Evolutionary conservation across 1,140 invertebrate genomes (phyloP).

Genomic region (Meloidogyne floridensis): DNA sequence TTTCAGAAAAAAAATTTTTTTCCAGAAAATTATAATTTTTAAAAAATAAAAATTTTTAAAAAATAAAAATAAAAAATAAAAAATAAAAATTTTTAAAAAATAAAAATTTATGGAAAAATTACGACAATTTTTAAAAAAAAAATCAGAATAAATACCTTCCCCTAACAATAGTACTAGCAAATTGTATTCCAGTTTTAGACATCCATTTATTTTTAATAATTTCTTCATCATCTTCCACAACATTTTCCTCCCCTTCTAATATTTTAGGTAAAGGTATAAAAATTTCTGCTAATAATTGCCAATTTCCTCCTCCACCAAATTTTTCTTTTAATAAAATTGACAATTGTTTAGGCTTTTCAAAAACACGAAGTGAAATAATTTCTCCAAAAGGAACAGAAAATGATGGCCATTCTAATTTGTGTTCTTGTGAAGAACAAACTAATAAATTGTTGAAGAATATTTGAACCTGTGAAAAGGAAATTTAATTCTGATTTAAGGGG

Average conservation of each 20-base stretch:
- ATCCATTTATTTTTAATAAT: constrained; percentile 17
- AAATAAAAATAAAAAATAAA: too few species aligned
- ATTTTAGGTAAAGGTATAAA: constrained; percentile 37
- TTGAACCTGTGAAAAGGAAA: constrained; percentile 35
- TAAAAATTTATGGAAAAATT: not conserved
- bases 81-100: not conserved
- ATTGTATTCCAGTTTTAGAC: constrained; percentile 30
- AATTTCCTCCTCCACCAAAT: constrained; percentile 25
- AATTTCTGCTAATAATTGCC: constrained; percentile 33
- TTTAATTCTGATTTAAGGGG: not conserved
- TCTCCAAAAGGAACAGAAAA: constrained; percentile 42
- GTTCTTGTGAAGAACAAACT: constrained; percentile 41
- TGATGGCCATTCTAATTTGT: constrained; percentile 15
- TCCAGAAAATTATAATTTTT: too few species aligned
- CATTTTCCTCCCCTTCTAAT: not conserved
- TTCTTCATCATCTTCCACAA: not conserved
- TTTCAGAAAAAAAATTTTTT: too few species aligned
- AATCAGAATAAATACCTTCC: constrained; percentile 29
- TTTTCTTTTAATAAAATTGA: not conserved
- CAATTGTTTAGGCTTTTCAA: constrained; percentile 38
- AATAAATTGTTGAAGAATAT: constrained; percentile 49
- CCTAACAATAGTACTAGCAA: constrained; percentile 45
- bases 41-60: too few species aligned
- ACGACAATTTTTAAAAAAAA: not conserved
- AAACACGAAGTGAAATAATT: constrained; percentile 43